phyloP scores from a whole-genome alignment of 92 coral and sea anemone genomes.

The Palythoa grandis region DNA sequence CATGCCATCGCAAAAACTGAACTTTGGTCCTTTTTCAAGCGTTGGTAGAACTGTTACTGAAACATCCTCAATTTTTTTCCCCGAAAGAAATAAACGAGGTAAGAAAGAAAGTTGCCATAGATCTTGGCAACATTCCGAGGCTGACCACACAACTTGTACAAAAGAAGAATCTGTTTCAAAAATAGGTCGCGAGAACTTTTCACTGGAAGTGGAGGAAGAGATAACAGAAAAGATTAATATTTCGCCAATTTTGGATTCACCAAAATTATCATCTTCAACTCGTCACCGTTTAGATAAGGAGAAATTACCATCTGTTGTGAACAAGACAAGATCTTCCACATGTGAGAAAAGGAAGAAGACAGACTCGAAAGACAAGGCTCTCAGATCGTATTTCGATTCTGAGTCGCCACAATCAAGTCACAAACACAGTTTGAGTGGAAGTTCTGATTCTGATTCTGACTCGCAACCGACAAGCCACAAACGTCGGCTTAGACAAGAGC shows the following conservation, averaged over 20 bases:
- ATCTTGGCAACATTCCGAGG: background rate
- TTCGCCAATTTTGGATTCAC: background rate
- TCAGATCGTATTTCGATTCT: no score
- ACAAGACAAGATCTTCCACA: background rate
- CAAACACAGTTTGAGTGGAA: background rate
- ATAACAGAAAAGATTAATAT: background rate
- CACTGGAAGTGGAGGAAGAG: background rate
- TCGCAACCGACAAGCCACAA: background rate
- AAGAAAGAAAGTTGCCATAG: background rate
- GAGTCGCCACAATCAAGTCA: background rate
- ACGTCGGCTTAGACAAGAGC: background rate
- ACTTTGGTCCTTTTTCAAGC: background rate
- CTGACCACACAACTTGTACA: background rate
- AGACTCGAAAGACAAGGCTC: background rate
- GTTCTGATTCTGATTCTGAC: background rate
- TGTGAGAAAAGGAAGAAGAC: background rate
- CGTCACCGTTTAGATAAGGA: background rate
- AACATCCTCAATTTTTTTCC: background rate
- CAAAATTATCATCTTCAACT: no score
- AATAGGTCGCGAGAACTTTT: background rate
- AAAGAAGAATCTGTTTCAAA: background rate
- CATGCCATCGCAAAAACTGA: background rate
- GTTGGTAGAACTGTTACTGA: constrained; percentile 8
- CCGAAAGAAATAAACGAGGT: background rate
- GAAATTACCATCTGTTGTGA: background rate